phyloP scores from a whole-genome alignment of 2,888 invertebrate genomes.

The Ichneumoninae sp. region DNA sequence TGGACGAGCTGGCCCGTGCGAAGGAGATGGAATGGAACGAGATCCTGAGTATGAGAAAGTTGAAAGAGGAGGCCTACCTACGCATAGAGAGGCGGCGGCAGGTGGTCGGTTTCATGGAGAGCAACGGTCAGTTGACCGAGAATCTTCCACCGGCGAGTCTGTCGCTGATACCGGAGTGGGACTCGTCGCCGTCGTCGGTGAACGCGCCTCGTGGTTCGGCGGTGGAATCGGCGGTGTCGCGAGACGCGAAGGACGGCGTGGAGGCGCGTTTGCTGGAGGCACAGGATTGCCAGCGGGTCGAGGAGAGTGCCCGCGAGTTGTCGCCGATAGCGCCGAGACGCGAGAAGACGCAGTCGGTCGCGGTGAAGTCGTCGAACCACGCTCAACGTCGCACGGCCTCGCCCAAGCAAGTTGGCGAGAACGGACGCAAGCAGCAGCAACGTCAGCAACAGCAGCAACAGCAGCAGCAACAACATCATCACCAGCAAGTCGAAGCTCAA shows the following conservation, averaged over 20 bases:
- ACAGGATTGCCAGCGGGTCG: conserved; percentile 34
- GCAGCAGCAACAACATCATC: conserved; percentile 55
- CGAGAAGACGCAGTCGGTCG: conserved; percentile 43
- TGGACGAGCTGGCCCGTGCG: conserved; percentile 90
- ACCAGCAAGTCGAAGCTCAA: conserved; percentile 76
- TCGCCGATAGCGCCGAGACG: conserved; percentile 45
- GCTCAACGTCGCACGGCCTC: conserved; percentile 67
- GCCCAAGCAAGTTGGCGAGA: conserved; percentile 75
- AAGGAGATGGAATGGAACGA: conserved; percentile 96
- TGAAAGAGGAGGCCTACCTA: conserved; percentile 92
- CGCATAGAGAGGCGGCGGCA: conserved; percentile 90
- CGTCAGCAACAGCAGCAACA: conserved; percentile 57
- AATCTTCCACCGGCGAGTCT: conserved; percentile 77
- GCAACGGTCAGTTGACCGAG: conserved; percentile 71
- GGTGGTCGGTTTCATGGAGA: conserved; percentile 85
- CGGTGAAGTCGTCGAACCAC: conserved; percentile 49
- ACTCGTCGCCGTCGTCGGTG: conserved; percentile 35
- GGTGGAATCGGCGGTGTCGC: conserved; percentile 18
- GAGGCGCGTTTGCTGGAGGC: conserved; percentile 54
- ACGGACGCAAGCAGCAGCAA: conserved; percentile 72
- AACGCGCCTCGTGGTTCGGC: conserved; percentile 8
- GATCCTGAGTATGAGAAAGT: conserved; percentile 91
- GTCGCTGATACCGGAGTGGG: conserved; percentile 73
- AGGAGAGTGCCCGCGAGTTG: conserved; percentile 37
- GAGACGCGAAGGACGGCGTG: conserved; percentile 33